Conservation (phyloP, 2,797 vertebrate species). For the Spinibarbus caldwelli region DNA sequence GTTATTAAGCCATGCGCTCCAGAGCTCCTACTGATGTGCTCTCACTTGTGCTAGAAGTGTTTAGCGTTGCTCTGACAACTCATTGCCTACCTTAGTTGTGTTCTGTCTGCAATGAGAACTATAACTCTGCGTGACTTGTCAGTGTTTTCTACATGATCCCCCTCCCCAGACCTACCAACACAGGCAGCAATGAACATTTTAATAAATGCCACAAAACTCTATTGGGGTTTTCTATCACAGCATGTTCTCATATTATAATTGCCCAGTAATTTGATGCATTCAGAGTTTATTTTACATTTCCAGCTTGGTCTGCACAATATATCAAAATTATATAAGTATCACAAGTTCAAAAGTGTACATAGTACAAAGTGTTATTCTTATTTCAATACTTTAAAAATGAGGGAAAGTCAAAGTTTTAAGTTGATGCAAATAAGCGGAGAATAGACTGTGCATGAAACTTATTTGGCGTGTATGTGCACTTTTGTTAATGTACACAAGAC, state of each 20-base stretch:
- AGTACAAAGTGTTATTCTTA: not conserved
- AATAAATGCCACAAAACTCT: not conserved
- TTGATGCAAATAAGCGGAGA: not conserved
- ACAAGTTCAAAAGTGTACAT: not conserved
- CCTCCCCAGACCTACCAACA: not conserved
- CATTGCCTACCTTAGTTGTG: not conserved
- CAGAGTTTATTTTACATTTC: not conserved
- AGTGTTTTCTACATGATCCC: not conserved
- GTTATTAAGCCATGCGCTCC: constrained; percentile 6
- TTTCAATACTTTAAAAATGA: not conserved
- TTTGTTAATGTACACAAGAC: not conserved
- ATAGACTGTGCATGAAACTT: not conserved
- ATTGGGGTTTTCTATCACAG: not conserved
- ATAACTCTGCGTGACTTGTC: constrained; percentile 5
- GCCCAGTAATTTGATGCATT: too few relatives aligned
- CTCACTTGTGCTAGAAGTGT: constrained; percentile 8
- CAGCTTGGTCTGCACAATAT: not conserved
- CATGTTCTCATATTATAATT: not conserved
- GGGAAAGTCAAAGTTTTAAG: not conserved
- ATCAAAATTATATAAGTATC: not conserved
- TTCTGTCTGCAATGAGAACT: constrained; percentile 13
- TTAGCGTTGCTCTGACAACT: constrained; percentile 34
- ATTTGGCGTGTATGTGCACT: not conserved
- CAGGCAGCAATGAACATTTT: not conserved
- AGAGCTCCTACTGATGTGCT: constrained; percentile 27